These are phyloP conservation scores for Acanthornis magna DNA, from an alignment of 2,797 vertebrate genomes.

Conservation along the genomic window DNA sequence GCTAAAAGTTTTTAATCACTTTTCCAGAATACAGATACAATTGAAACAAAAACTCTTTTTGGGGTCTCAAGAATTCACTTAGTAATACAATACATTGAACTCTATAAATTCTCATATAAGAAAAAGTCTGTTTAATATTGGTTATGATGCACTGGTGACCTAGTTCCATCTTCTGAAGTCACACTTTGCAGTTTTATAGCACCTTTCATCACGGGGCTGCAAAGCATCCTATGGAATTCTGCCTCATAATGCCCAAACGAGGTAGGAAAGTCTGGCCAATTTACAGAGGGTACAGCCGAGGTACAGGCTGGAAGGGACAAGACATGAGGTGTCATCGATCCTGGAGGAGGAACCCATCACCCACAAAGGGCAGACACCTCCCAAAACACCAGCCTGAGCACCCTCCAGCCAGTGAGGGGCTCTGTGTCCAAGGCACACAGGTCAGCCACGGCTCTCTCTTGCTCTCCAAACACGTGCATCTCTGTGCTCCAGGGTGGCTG, in stretches of 20 bases:
- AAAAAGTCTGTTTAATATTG: conserved; percentile 35
- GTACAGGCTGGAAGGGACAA: not conserved
- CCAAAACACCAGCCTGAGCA: not conserved
- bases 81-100: conserved; percentile 52
- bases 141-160: conserved; percentile 15
- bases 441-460: rapidly evolving
- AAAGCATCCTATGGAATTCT: conserved; percentile 38
- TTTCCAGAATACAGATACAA: conserved; percentile 50
- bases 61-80: conserved; percentile 37
- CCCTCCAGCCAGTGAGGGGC: too few species aligned
- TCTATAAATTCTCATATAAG: conserved; percentile 44
- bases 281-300: not conserved
- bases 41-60: conserved; percentile 36
- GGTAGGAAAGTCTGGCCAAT: conserved; percentile 46
- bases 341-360: rapidly evolving
- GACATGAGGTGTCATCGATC: too few species aligned
- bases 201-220: conserved; percentile 35
- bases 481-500: rapidly evolving
- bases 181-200: conserved; percentile 54
- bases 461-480: rapidly evolving
- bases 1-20: conserved; percentile 56
- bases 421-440: rapidly evolving
- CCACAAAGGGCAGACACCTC: rapidly evolving
- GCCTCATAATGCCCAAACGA: conserved; percentile 49
- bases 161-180: conserved; percentile 1